Conservation (phyloP, 2,113 vertebrate species). For the Apeltes quadracus region DNA sequence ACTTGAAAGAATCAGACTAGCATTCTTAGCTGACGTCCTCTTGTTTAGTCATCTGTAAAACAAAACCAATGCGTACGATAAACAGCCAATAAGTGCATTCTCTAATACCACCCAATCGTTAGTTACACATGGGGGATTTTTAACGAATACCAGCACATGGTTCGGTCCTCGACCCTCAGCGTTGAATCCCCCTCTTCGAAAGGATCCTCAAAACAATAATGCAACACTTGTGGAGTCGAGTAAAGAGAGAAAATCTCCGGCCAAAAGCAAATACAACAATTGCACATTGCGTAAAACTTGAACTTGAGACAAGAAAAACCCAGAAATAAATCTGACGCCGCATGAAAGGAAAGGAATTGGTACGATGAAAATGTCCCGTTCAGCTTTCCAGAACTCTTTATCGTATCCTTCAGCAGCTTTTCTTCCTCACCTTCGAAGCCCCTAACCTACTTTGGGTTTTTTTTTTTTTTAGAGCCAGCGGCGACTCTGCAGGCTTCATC, state of each 20-base stretch:
- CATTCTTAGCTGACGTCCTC: constrained; percentile 37
- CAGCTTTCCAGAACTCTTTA: constrained; percentile 9
- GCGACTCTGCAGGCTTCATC: constrained; percentile 57
- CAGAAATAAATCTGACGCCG: constrained; percentile 6
- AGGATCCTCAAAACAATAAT: constrained; percentile 15
- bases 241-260: neutral
- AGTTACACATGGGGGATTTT: constrained; percentile 18
- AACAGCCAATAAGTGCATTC: constrained; percentile 13
- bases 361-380: constrained; percentile 1
- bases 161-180: constrained; percentile 31
- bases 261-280: neutral
- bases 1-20: constrained; percentile 34
- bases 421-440: constrained; percentile 46
- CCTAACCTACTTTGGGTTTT: constrained; percentile 60
- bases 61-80: constrained; percentile 55
- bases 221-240: constrained; percentile 24
- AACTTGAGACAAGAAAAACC: neutral
- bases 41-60: constrained; percentile 51
- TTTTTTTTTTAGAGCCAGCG: constrained; percentile 39
- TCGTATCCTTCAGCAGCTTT: constrained; percentile 44
- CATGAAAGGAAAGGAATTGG: constrained; percentile 28
- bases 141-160: constrained; percentile 32
- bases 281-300: neutral
- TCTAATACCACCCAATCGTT: constrained; percentile 15
- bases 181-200: constrained; percentile 5